A percentile compares a stretch with the other conserved stretches of the same genome.
Evolutionary conservation across 1,140 invertebrate species (phyloP).

Genomic region (Sitobion miscanthi): DNA sequence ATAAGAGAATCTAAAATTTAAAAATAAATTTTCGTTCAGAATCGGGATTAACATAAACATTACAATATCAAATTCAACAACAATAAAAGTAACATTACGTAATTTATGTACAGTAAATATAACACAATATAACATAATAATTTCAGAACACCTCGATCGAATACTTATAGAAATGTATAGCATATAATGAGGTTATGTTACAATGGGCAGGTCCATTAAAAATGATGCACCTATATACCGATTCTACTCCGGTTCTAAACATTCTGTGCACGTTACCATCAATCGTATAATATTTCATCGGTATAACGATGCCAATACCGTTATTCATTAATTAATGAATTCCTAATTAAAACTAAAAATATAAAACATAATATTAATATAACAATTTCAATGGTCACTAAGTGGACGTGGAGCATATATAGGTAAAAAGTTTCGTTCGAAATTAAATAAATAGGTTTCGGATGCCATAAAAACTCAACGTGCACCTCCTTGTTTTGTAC

Average conservation of each 20-base stretch:
- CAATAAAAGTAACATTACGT: background rate
- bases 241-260: background rate
- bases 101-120: background rate
- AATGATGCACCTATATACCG: too few species aligned
- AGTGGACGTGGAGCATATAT: background rate
- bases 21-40: background rate
- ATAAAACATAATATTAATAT: background rate
- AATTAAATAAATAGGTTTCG: conserved; percentile 27
- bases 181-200: too few species aligned
- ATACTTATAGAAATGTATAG: background rate
- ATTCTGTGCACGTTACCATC: background rate
- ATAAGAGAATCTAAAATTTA: background rate
- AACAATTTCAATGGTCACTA: background rate
- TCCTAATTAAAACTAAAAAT: background rate
- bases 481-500: conserved; percentile 18
- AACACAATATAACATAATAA: background rate
- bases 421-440: background rate
- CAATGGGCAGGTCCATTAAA: too few species aligned
- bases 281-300: background rate
- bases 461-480: conserved; percentile 3
- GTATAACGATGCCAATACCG: background rate
- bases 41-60: background rate
- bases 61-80: background rate
- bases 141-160: background rate
- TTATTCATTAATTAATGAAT: background rate